A percentile compares a stretch with the other conserved stretches of the same genome.
Conservation (phyloP, 2,888 invertebrate species). For the Isoperla grammatica region DNA sequence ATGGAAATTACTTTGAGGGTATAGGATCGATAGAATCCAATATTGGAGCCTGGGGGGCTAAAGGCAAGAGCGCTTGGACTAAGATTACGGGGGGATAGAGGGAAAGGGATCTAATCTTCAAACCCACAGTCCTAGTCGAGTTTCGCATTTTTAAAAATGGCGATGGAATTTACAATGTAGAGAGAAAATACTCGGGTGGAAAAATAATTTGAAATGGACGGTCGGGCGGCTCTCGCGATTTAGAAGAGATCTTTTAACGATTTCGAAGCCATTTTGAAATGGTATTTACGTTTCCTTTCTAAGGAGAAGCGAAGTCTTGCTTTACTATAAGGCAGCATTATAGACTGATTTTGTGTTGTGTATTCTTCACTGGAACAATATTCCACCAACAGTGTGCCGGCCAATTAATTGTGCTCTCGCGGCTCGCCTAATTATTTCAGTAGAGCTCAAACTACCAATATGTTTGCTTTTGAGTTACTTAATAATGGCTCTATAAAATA, state of each 20-base stretch:
- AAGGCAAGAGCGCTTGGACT: slow-evolving; percentile 5
- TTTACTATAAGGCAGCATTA: not conserved
- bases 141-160: slow-evolving; percentile 9
- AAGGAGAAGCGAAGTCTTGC: not conserved
- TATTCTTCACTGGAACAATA: too few relatives aligned
- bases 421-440: too few relatives aligned
- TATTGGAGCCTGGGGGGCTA: slow-evolving; percentile 18
- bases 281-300: not conserved
- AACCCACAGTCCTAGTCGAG: not conserved
- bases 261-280: not conserved
- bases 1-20: slow-evolving; percentile 30
- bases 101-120: slow-evolving; percentile 19
- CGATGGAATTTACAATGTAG: slow-evolving; percentile 13
- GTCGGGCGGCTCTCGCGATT: too few relatives aligned
- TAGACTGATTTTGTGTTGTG: not conserved
- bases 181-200: not conserved
- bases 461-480: too few relatives aligned
- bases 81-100: slow-evolving; percentile 18
- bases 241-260: not conserved
- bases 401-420: too few relatives aligned
- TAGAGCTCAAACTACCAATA: too few relatives aligned
- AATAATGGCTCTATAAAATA: too few relatives aligned
- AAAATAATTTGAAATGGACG: not conserved
- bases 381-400: too few relatives aligned
- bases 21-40: slow-evolving; percentile 25